Evolutionary conservation across 2,113 vertebrate genomes (phyloP).

Genomic region (Pteruthius melanotis): DNA sequence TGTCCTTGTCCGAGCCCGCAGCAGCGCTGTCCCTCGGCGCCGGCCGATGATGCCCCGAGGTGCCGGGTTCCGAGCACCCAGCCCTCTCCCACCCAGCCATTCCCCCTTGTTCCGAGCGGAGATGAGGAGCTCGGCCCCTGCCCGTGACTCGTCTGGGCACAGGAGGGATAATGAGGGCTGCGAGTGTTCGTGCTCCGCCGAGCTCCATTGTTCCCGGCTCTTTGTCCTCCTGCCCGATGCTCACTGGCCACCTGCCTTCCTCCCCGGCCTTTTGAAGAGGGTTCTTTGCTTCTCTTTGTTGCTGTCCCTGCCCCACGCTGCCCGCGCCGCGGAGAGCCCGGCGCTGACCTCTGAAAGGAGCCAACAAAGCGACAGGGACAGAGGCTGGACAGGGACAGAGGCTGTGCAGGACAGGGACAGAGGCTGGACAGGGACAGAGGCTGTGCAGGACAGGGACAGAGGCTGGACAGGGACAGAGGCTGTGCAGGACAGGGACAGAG

Average conservation of each 20-base stretch:
- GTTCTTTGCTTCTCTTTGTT: slow-evolving; percentile 1
- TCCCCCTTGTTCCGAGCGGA: neutral
- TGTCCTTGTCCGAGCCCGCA: rapidly evolving
- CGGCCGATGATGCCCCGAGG: rapidly evolving
- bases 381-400: too few relatives aligned
- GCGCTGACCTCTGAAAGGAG: neutral
- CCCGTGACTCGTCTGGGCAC: neutral
- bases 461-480: neutral
- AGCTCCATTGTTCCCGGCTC: neutral
- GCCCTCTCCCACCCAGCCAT: too few relatives aligned
- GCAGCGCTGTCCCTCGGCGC: neutral
- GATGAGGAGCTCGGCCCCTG: neutral
- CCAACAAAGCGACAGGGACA: neutral
- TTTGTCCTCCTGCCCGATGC: neutral
- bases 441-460: neutral
- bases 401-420: neutral
- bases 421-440: too few relatives aligned
- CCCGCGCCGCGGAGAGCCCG: neutral
- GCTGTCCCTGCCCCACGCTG: neutral
- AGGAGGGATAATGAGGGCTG: neutral
- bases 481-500: neutral
- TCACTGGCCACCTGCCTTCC: slow-evolving; percentile 44
- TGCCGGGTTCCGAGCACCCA: rapidly evolving
- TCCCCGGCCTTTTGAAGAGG: neutral
- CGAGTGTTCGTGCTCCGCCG: neutral